Evolutionary conservation across 2,888 invertebrate genomes (phyloP).

Genomic region (Ormyrus rosae): DNA sequence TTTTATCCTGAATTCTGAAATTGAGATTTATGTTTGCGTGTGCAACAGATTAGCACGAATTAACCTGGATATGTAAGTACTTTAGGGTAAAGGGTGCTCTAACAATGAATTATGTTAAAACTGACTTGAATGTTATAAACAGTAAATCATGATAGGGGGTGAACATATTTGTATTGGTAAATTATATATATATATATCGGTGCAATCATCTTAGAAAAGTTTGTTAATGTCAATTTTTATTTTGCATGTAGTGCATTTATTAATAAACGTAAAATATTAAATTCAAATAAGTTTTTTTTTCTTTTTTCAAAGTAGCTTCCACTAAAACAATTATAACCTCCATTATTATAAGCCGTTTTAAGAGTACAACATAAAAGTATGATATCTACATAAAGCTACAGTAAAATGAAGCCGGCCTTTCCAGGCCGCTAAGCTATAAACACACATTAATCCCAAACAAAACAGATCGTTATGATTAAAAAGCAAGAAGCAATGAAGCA

Average conservation of each 20-base stretch:
- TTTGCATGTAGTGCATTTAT: too few species aligned
- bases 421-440: neutral
- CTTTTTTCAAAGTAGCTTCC: neutral
- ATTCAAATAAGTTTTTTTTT: constrained; percentile 31
- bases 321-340: neutral
- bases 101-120: too few species aligned
- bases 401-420: neutral
- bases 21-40: too few species aligned
- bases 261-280: neutral
- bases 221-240: too few species aligned
- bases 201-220: too few species aligned
- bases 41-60: too few species aligned
- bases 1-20: too few species aligned
- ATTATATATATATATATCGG: too few species aligned
- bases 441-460: constrained; percentile 1
- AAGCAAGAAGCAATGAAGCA: constrained; percentile 29
- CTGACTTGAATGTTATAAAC: too few species aligned
- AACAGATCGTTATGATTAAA: neutral
- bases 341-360: neutral
- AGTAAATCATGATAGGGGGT: too few species aligned
- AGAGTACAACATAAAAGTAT: neutral
- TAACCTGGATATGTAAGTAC: too few species aligned
- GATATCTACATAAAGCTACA: neutral
- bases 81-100: too few species aligned
- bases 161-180: neutral